Evolutionary conservation across 2,888 invertebrate species (phyloP).

Genomic region (Crossocerus cetratus): DNA sequence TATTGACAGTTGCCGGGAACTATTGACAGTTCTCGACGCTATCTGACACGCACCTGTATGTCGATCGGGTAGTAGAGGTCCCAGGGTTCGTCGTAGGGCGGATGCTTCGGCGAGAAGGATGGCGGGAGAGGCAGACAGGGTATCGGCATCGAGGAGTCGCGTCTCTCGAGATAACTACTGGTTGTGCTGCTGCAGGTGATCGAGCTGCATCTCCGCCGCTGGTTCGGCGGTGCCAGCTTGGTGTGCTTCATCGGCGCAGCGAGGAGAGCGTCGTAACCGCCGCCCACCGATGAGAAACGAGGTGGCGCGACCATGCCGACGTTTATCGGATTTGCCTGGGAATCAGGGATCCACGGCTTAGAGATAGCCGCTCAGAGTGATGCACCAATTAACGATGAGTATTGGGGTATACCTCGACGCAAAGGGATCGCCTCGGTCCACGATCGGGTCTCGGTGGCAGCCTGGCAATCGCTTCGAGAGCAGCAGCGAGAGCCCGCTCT

Average conservation of each 20-base stretch:
- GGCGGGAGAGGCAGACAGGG: conserved; percentile 83
- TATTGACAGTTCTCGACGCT: not conserved
- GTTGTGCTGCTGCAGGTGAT: conserved; percentile 92
- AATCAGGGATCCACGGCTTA: not conserved
- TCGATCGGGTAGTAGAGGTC: conserved; percentile 82
- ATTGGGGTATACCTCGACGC: conserved; percentile 79
- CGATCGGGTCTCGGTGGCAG: conserved; percentile 76
- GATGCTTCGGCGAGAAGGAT: conserved; percentile 73
- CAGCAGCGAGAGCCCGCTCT: conserved; percentile 86
- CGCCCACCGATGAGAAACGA: conserved; percentile 81
- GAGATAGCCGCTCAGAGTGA: too few species aligned
- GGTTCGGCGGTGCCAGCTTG: conserved; percentile 68
- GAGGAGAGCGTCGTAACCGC: conserved; percentile 85
- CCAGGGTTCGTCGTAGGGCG: conserved; percentile 77
- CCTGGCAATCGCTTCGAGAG: conserved; percentile 83
- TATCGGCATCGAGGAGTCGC: conserved; percentile 88
- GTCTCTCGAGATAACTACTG: conserved; percentile 89
- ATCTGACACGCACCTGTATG: conserved; percentile 77
- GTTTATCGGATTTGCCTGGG: not conserved
- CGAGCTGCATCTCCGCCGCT: conserved; percentile 84
- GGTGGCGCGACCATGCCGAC: conserved; percentile 61
- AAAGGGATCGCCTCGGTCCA: conserved; percentile 82
- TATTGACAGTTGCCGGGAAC: not conserved
- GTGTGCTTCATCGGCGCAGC: conserved; percentile 83
- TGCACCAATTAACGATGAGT: too few species aligned